Base-by-base conservation (phyloP, 2,888 invertebrate genomes). In the Nomada hirtipes region DNA sequence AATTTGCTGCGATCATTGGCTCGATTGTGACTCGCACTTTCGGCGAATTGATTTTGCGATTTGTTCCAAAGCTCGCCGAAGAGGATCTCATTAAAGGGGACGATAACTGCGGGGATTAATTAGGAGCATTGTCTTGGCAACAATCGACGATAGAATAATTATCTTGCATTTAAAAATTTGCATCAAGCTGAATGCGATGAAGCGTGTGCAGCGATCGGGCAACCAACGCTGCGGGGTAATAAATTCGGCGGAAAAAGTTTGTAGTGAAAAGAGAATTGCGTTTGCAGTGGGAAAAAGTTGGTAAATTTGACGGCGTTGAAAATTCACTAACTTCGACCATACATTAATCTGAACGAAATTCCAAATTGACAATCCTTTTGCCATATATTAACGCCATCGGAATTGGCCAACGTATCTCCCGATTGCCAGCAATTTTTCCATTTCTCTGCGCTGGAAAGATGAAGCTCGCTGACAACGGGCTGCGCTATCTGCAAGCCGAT, bases 171-270 rank as follows among this genome's bases (percentile, higher is more conserved):
- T 36, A 36, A 36, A 36, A 36, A 36, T 36, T 36, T 36, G 9
- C 36, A 36, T 36, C 36, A 7, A 36, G 36, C 36, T 4, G n/a
- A 29, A 59, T n/a, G 59, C 47, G 44, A 69, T 44, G 59, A 59
- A 69, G 29, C 26, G 44, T 47, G 69, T 53, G 52, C 20, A 53
- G 53, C 53, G 53, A 67, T 59, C 59, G 29, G 29, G 44, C 55
- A 23, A 29, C 47, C 50, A n/a, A 47, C 44, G 47, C 57, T 11
- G 52, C 75, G 29, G 42, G 23, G 42, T 36, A 50, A 65, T 67
- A 59, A 74, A 74, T 74, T 74, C 57, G 9, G 2, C 9, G 29
- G 44, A 47, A n/a, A 52, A 77, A 77, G 73, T 52, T 65, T 26
- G 13, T 4, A 23, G 50, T 11, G n/a, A 20, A 7, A 4, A 4